Conservation (phyloP, 2,888 invertebrate species). For the Phengaris alcon region DNA sequence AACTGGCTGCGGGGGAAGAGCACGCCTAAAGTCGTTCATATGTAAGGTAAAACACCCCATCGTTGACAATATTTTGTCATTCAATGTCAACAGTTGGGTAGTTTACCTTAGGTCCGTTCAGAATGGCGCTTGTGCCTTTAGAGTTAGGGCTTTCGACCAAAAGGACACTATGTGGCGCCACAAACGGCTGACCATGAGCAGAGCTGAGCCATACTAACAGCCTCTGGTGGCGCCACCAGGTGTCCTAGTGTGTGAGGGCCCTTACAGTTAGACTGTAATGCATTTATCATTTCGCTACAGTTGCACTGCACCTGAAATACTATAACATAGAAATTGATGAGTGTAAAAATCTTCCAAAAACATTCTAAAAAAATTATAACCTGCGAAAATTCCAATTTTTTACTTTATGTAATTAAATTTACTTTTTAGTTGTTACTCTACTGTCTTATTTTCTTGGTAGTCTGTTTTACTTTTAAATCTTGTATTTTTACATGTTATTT, state of each 20-base stretch:
- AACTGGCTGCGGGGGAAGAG: conserved; percentile 91
- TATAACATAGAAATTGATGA: conserved; percentile 1
- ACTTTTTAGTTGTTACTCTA: conserved; percentile 11
- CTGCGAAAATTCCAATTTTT: conserved; percentile 1
- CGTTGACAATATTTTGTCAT: neutral
- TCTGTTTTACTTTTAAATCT: neutral
- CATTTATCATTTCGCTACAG: conserved; percentile 29
- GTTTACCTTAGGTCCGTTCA: neutral
- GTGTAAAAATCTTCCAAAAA: neutral
- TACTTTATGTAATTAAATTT: neutral
- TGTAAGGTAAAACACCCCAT: conserved; percentile 51
- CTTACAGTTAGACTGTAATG: conserved; percentile 28
- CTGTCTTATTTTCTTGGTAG: conserved; percentile 1
- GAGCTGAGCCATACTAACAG: too few species aligned
- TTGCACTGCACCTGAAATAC: neutral
- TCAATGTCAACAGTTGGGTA: conserved; percentile 1
- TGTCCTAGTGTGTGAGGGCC: conserved; percentile 16
- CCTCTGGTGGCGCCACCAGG: neutral
- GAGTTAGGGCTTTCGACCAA: neutral
- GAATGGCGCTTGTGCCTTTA: conserved; percentile 19
- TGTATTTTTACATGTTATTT: neutral
- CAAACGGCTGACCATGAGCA: too few species aligned
- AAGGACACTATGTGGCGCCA: neutral
- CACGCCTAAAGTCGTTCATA: conserved; percentile 81
- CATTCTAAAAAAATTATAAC: neutral